These are phyloP conservation scores for Hoplias malabaricus DNA, from an alignment of 2,113 vertebrate species.

Conservation along the genomic window DNA sequence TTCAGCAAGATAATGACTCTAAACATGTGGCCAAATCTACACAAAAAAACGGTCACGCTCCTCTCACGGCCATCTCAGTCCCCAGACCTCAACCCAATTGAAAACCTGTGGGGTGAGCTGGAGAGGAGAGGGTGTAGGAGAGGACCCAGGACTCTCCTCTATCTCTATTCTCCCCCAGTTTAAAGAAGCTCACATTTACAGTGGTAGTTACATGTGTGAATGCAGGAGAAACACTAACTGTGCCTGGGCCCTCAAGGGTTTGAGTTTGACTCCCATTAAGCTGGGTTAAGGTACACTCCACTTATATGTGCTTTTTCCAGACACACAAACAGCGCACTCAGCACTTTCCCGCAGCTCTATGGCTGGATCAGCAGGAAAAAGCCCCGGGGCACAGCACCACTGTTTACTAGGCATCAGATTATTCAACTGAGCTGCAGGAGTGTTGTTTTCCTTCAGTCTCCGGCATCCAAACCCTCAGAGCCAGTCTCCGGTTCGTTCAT, in stretches of 20 bases:
- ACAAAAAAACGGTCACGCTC: too few relatives aligned
- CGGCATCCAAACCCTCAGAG: neutral
- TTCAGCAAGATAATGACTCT: too few relatives aligned
- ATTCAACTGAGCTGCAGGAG: slow-evolving; percentile 44
- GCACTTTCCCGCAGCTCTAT: neutral
- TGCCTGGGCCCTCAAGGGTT: neutral
- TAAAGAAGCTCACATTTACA: too few relatives aligned
- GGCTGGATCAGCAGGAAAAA: slow-evolving; percentile 6
- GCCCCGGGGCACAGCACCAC: neutral
- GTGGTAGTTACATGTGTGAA: neutral
- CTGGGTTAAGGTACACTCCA: neutral
- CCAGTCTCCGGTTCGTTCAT: neutral
- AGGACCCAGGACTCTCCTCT: too few relatives aligned
- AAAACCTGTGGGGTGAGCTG: too few relatives aligned
- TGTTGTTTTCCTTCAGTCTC: neutral
- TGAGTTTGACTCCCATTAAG: neutral
- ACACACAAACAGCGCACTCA: neutral
- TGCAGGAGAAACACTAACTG: neutral
- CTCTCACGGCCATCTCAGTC: too few relatives aligned
- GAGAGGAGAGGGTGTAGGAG: too few relatives aligned
- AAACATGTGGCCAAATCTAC: too few relatives aligned
- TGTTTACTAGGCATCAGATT: slow-evolving; percentile 43
- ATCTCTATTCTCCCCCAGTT: too few relatives aligned
- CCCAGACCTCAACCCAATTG: too few relatives aligned
- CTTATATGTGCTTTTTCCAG: neutral